A percentile compares a stretch with the other conserved stretches of the same genome.
These are phyloP conservation scores for Coptotermes formosanus DNA, from an alignment of 1,140 invertebrate genomes.

Conservation along the genomic window DNA sequence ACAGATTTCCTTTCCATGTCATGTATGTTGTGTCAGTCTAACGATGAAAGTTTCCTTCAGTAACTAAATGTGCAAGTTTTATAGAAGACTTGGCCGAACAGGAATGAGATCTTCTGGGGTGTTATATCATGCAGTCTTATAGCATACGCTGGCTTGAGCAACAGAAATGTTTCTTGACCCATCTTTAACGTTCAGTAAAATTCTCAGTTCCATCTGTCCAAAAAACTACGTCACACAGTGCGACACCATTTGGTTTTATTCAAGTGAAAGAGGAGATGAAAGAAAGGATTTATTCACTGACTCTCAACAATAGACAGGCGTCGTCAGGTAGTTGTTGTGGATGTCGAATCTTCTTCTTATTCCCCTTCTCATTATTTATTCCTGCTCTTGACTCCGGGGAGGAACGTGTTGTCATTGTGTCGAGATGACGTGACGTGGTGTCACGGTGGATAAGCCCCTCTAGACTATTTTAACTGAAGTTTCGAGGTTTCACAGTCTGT, in stretches of 20 bases:
- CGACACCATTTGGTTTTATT: background rate
- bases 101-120: no score
- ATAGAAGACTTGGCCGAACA: no score
- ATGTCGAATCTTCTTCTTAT: background rate
- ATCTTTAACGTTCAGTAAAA: background rate
- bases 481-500: no score
- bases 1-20: no score
- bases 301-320: background rate
- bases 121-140: no score
- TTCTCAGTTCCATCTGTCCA: background rate
- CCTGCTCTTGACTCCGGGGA: background rate
- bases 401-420: conserved; percentile 15
- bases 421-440: background rate
- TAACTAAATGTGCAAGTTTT: no score
- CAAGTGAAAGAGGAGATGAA: background rate
- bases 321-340: conserved; percentile 7
- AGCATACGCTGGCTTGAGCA: no score
- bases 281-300: background rate
- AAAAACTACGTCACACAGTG: background rate
- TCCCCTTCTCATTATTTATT: background rate
- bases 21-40: no score
- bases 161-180: background rate
- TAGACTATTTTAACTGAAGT: background rate
- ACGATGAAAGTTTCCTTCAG: no score
- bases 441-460: background rate